Base-by-base conservation (phyloP, 2,888 invertebrate genomes). In the Amitus sp. region DNA sequence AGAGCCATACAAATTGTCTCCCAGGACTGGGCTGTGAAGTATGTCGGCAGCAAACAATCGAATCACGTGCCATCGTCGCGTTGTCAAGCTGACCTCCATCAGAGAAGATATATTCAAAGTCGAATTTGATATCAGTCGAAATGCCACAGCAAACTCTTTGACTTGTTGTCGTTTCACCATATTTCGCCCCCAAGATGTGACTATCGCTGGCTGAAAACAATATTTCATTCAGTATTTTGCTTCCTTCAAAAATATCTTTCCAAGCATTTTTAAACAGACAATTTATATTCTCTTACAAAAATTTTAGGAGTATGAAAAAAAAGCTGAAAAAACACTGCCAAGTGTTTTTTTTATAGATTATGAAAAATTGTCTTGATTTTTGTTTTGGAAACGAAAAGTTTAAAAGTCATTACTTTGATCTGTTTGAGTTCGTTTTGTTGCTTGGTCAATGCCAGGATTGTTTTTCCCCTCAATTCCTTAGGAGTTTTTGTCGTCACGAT, bases 1-100 rank as follows among this genome's bases (percentile, higher is more conserved):
- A 3, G 77, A 71, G 1, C 79, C 79, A 50, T 76, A 78, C 19
- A 79, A 57, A 49, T 79, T 77, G 61, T 84, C 84, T 0, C 84
- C 84, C 17, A 84, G 66, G 49, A 83, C 62, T 12, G 84, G 83
- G 52, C 75, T 73, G 7, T 72, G 62, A 3, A 83, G 62, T 40
- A 73, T 62, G 3, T 79, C 75, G 0, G 82, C 68, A 45, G 82
- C 74, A 40, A 80, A 83, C 17, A 83, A 64, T 27, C 82, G 73
- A 2, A 83, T 20, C 1, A 79, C 75, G 47, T 83, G 79, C 72
- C 77, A 76, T 58, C 63, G 73, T 12, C 62, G 66, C 4, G 73
- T 69, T 0, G 76, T 72, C 1, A 76, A 64, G 34, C 66, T 70
- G 10, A 83, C 65, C 71, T 83, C 74, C 0, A 83, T 57, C 1